Percentiles rank a stretch among this genome's conserved stretches.
phyloP scores from a whole-genome alignment of 2,888 invertebrate genomes.

The Rugalucina vietnamica region DNA sequence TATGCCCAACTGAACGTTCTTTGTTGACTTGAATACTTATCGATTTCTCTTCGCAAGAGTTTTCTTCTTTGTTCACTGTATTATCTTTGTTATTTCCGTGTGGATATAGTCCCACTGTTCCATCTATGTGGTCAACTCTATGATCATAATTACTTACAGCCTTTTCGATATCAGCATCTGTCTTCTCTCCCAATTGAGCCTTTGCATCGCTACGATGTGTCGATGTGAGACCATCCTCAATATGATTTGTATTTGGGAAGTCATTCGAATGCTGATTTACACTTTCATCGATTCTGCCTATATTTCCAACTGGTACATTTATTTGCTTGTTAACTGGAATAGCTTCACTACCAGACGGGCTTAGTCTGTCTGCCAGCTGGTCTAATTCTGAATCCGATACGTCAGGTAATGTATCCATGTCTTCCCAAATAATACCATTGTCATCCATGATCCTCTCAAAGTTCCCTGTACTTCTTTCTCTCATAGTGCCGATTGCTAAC shows the following conservation, averaged over 20 bases:
- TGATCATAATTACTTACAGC: neutral
- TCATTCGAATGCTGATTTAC: neutral
- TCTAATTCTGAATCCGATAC: conserved; percentile 66
- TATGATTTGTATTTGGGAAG: neutral
- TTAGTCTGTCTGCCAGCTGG: conserved; percentile 45
- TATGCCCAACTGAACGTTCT: neutral
- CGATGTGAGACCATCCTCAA: neutral
- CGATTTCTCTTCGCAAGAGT: neutral
- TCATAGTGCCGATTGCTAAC: too few relatives aligned
- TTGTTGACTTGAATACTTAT: neutral
- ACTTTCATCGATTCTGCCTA: too few relatives aligned
- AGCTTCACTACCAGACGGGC: conserved; percentile 70
- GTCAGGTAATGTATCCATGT: conserved; percentile 54
- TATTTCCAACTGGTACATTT: neutral
- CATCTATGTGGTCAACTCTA: too few relatives aligned
- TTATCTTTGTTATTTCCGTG: neutral
- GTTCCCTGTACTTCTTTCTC: conserved; percentile 2
- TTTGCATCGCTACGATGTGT: neutral
- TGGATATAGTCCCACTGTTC: neutral
- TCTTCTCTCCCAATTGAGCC: neutral
- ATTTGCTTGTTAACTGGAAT: conserved; percentile 41
- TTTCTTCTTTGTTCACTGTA: too few relatives aligned
- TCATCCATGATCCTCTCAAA: conserved; percentile 69
- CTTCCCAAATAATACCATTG: conserved; percentile 76
- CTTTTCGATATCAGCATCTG: neutral